These are phyloP conservation scores for Punctoribates punctum DNA, from an alignment of 2,888 invertebrate genomes.

Conservation along the genomic window DNA sequence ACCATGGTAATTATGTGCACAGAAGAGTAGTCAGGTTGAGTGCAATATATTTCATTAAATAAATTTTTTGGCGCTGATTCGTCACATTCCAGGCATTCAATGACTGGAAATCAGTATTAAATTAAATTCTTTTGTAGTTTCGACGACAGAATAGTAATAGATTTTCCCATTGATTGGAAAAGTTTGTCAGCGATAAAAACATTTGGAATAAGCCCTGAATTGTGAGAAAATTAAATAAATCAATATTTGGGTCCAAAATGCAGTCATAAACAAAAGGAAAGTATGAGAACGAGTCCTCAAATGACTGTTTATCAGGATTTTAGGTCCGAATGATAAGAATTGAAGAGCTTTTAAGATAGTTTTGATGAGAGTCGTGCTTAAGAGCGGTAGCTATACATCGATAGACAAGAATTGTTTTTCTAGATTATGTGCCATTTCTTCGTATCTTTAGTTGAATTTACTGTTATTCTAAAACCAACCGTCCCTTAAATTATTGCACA, in stretches of 20 bases:
- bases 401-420: conserved; percentile 1
- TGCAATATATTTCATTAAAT: neutral
- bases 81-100: neutral
- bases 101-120: neutral
- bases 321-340: neutral
- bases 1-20: too few relatives aligned
- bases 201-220: too few relatives aligned
- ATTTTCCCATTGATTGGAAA: neutral
- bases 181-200: too few relatives aligned
- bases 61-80: neutral
- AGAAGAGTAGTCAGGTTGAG: too few relatives aligned
- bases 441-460: neutral
- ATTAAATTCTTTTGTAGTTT: neutral
- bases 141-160: neutral
- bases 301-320: neutral
- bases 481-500: too few relatives aligned
- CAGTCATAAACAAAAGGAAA: neutral
- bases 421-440: neutral
- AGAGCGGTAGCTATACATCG: neutral
- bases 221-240: neutral
- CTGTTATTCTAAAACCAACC: too few relatives aligned
- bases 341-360: neutral
- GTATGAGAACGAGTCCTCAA: neutral
- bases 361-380: neutral
- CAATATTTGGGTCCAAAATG: neutral